Evolutionary conservation across 2,113 vertebrate genomes (phyloP), one percentile per base, ranked within the genome.

Genomic region (Calcarius ornatus): DNA sequence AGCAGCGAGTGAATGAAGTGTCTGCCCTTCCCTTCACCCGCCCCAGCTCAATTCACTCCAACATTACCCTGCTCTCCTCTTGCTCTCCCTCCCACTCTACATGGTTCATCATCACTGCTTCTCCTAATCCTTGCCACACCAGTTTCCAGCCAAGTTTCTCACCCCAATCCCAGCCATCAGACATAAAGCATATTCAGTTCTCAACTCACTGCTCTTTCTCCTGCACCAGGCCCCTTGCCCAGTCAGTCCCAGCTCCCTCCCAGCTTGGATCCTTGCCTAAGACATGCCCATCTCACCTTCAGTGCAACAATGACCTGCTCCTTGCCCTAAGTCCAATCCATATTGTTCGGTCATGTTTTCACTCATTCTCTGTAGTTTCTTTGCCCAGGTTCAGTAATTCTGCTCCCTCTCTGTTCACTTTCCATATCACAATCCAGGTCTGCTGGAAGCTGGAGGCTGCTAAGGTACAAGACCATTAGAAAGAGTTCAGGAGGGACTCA

Each of bases 21-120:
- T 33, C 30, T 64, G 23, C 9, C 21, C 12, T 47, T 57, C 45
- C 22, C 66, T 75, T 73, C 7, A 4, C 8, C 12, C 0, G 0
- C 24, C 33, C n/a, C 57, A 72, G 71, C 48, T 5, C 28, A 11
- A 71, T 20, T 61, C 24, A 61, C 15, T 63, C 28, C 33, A 42
- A 33, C 1, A 3, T 35, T 23, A 61, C 17, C 15, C 11, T 42
- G 30, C 21, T 64, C 30, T 71, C 28, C 27, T 73, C 42, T 68
- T 68, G 27, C 18, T 82, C 31, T 88, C 53, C 38, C 78, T 59
- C 50, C 48, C 10, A 33, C 16, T 68, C 15, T 6, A 37, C 14
- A 8, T 3, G 11, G 33, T 33, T 64, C 40, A 33, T 31, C 2
- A 1, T 69, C 24, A 66, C 15, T n/a, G 22, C 12, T 87, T 81